phyloP scores from a whole-genome alignment of 2,797 vertebrate genomes.

The Mormyrus hasselquistii region DNA sequence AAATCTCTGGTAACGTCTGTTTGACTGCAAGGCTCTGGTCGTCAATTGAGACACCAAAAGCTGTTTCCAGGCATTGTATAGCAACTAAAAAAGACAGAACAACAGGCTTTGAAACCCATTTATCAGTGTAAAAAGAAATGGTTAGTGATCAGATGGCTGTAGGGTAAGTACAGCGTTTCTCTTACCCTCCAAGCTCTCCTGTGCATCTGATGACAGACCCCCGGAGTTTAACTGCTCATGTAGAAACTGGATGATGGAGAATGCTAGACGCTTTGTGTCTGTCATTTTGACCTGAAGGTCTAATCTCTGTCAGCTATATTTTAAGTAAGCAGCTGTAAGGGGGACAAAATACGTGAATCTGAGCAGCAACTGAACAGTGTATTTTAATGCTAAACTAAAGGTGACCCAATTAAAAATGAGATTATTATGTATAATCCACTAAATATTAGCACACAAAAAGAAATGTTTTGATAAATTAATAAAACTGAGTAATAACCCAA shows the following conservation, averaged over 20 bases:
- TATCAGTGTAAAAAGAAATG: neutral
- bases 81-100: slow-evolving; percentile 67
- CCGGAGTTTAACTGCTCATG: slow-evolving; percentile 80
- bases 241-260: slow-evolving; percentile 87
- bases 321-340: slow-evolving; percentile 28
- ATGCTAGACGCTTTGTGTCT: slow-evolving; percentile 85
- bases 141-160: neutral
- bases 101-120: neutral
- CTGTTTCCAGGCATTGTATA: slow-evolving; percentile 92
- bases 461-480: neutral
- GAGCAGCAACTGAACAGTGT: neutral
- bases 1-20: slow-evolving; percentile 80
- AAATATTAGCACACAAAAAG: neutral
- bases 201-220: slow-evolving; percentile 73
- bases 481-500: neutral
- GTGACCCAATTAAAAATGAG: neutral
- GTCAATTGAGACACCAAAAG: slow-evolving; percentile 79
- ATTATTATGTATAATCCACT: neutral
- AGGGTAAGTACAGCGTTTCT: neutral
- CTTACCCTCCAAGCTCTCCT: slow-evolving; percentile 92
- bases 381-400: neutral
- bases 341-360: slow-evolving; percentile 6
- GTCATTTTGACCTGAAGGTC: slow-evolving; percentile 65
- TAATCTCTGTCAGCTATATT: slow-evolving; percentile 38
- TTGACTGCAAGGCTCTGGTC: slow-evolving; percentile 73